These are phyloP conservation scores for Babylonia areolata DNA, from an alignment of 1,140 invertebrate genomes.

Conservation along the genomic window DNA sequence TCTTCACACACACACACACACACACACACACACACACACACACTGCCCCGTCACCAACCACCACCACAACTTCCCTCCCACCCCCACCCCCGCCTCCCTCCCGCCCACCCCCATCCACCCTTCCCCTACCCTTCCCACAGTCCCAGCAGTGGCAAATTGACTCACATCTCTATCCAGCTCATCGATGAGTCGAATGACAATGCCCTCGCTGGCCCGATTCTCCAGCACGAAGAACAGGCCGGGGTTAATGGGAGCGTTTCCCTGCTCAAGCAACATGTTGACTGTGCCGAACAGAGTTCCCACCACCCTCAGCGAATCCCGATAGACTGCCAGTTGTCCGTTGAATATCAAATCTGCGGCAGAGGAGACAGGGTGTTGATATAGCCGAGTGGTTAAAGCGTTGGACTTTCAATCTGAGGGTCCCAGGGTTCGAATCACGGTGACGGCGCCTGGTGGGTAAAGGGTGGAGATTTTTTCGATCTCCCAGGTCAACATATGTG, in stretches of 20 bases:
- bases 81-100: neutral
- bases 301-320: neutral
- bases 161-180: conserved; percentile 55
- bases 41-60: neutral
- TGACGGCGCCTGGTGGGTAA: no score
- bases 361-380: no score
- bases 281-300: neutral
- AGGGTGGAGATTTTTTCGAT: no score
- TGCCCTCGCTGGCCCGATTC: conserved; percentile 7
- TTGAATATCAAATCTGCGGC: neutral
- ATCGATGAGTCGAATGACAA: conserved; percentile 41
- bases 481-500: neutral
- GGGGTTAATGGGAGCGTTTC: neutral
- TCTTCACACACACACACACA: no score
- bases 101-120: no score
- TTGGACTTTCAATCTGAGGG: no score
- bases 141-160: no score
- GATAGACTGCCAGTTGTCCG: neutral
- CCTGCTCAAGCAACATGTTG: conserved; percentile 7
- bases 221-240: conserved; percentile 18
- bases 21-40: no score
- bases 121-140: no score
- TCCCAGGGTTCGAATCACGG: neutral
- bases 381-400: no score
- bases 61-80: no score